Evolutionary conservation across 2,888 invertebrate species (phyloP).

Genomic region (Antheraea yamamai): DNA sequence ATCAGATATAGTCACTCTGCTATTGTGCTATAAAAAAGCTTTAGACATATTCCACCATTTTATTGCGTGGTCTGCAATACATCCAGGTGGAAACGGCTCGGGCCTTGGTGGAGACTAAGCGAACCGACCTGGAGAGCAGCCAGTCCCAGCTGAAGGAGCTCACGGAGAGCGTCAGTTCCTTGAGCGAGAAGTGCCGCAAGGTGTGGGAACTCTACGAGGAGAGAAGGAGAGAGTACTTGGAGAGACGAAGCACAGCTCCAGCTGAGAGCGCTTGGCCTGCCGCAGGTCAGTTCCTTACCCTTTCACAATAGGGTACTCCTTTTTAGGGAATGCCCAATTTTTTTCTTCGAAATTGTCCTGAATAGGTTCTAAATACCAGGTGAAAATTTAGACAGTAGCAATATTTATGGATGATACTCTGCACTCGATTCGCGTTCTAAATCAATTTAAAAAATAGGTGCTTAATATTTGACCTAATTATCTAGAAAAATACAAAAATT

Average conservation of each 20-base stretch:
- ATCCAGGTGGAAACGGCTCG: constrained; percentile 87
- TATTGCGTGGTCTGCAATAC: too few relatives aligned
- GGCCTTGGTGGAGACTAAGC: constrained; percentile 89
- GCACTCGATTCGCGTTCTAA: too few relatives aligned
- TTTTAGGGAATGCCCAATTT: too few relatives aligned
- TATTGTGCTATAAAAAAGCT: background rate
- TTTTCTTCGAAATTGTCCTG: too few relatives aligned
- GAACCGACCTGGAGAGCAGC: constrained; percentile 90
- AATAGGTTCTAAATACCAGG: too few relatives aligned
- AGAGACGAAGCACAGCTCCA: constrained; percentile 60
- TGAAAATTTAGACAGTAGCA: too few relatives aligned
- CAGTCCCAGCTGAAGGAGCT: constrained; percentile 89
- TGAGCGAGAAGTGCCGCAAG: constrained; percentile 84
- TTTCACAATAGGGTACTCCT: background rate
- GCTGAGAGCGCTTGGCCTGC: constrained; percentile 63
- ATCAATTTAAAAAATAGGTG: too few relatives aligned
- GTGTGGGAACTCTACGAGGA: constrained; percentile 84
- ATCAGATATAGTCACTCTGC: too few relatives aligned
- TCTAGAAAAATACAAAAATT: too few relatives aligned
- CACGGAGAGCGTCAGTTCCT: constrained; percentile 84
- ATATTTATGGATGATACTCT: too few relatives aligned
- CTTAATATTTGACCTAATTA: too few relatives aligned
- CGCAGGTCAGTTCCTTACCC: constrained; percentile 40
- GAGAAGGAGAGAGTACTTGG: constrained; percentile 70
- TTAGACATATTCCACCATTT: background rate